Percentiles rank a stretch among this genome's conserved stretches.
Conservation (phyloP, 2,888 invertebrate genomes). For the Drosophila mettleri region DNA sequence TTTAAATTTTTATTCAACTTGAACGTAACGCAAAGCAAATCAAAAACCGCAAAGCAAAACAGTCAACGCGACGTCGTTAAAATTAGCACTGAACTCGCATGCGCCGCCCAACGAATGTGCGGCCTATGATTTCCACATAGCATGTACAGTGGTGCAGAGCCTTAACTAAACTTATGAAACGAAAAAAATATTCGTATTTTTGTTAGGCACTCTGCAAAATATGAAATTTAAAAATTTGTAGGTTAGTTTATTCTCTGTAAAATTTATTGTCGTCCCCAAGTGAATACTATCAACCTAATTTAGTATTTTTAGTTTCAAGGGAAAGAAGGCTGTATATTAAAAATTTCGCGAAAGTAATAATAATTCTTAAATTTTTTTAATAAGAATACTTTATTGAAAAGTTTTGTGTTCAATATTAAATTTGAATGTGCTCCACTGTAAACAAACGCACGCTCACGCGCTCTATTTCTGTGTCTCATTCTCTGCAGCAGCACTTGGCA, state of each 20-base stretch:
- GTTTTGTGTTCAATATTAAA: too few relatives aligned
- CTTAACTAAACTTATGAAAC: not conserved
- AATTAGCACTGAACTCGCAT: constrained; percentile 73
- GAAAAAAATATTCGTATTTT: too few relatives aligned
- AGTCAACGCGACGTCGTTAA: constrained; percentile 73
- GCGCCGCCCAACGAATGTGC: constrained; percentile 61
- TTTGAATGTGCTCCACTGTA: constrained; percentile 31
- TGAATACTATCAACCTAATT: not conserved
- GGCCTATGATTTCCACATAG: constrained; percentile 64
- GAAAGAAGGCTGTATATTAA: not conserved
- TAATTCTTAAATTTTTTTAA: too few relatives aligned
- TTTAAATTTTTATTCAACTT: constrained; percentile 62
- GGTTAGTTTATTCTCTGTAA: not conserved
- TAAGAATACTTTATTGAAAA: too few relatives aligned
- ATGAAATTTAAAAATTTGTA: not conserved
- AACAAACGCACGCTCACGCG: constrained; percentile 15
- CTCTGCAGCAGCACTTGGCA: constrained; percentile 23
- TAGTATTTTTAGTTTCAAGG: too few relatives aligned
- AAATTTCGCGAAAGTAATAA: not conserved
- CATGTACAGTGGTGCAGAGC: constrained; percentile 28
- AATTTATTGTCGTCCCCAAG: not conserved
- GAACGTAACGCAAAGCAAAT: constrained; percentile 53
- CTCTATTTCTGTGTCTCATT: constrained; percentile 11
- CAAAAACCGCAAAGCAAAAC: constrained; percentile 67
- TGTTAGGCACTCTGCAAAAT: not conserved